These are phyloP conservation scores for Columba livia DNA, from an alignment of 2,113 vertebrate species.

Conservation along the genomic window DNA sequence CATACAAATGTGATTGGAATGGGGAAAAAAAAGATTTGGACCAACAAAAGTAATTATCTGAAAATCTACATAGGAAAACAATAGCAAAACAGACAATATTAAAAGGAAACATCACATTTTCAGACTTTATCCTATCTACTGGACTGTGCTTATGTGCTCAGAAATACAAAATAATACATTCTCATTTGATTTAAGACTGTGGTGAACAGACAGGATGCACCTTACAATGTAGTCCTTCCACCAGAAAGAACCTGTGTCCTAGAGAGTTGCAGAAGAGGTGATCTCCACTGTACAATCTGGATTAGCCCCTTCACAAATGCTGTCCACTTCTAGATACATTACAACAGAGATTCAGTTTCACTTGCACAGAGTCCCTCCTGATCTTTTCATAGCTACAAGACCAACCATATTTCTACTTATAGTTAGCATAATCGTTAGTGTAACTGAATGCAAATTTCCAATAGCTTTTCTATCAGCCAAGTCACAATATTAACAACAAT, in stretches of 20 bases:
- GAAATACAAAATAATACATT: background rate
- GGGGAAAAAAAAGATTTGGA: background rate
- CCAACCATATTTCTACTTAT: background rate
- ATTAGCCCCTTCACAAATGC: background rate
- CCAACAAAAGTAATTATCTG: background rate
- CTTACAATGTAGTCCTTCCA: background rate
- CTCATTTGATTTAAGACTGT: background rate
- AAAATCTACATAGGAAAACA: background rate
- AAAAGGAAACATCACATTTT: background rate
- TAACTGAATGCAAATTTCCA: background rate
- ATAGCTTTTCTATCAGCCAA: background rate
- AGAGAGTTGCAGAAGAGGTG: background rate
- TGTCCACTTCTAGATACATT: background rate
- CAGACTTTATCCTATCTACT: background rate
- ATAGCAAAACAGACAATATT: background rate
- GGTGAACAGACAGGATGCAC: background rate
- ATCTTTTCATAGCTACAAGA: background rate
- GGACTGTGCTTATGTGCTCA: background rate
- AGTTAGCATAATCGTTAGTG: background rate
- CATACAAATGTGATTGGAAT: background rate
- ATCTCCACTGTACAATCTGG: background rate
- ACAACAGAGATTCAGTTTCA: background rate
- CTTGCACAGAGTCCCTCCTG: background rate
- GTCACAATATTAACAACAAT: background rate
- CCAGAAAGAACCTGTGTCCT: background rate